Evolutionary conservation across 2,888 invertebrate species (phyloP).

Genomic region (Lasioglossum figueresi): DNA sequence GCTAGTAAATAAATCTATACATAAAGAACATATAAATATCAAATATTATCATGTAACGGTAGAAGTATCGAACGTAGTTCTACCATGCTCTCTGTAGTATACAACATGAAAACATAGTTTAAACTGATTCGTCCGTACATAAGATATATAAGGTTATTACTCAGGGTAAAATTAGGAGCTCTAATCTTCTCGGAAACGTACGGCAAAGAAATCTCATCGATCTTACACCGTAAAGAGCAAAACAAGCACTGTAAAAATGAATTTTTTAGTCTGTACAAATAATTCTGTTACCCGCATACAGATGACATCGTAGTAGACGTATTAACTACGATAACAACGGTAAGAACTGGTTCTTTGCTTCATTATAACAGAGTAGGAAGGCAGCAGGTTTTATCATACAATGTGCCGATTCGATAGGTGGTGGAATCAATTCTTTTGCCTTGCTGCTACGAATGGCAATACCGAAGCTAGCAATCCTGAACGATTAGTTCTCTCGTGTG

Average conservation of each 20-base stretch:
- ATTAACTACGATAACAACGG: background rate
- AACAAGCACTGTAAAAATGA: background rate
- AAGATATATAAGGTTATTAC: background rate
- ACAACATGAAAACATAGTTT: background rate
- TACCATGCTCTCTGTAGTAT: background rate
- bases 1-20: conserved; percentile 24
- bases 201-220: background rate
- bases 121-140: background rate
- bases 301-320: background rate
- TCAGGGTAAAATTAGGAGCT: background rate
- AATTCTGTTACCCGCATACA: background rate
- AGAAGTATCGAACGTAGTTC: background rate
- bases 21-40: background rate
- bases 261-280: background rate
- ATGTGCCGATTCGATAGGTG: background rate
- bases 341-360: background rate
- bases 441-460: background rate
- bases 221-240: background rate
- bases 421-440: background rate
- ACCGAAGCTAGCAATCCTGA: conserved; percentile 33
- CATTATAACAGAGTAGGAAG: background rate
- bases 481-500: conserved; percentile 44
- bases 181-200: background rate
- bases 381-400: background rate
- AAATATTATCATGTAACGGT: background rate